Percentiles rank a stretch among this genome's conserved stretches.
phyloP scores from a whole-genome alignment of 2,888 invertebrate species.

The Hetaerina titia region DNA sequence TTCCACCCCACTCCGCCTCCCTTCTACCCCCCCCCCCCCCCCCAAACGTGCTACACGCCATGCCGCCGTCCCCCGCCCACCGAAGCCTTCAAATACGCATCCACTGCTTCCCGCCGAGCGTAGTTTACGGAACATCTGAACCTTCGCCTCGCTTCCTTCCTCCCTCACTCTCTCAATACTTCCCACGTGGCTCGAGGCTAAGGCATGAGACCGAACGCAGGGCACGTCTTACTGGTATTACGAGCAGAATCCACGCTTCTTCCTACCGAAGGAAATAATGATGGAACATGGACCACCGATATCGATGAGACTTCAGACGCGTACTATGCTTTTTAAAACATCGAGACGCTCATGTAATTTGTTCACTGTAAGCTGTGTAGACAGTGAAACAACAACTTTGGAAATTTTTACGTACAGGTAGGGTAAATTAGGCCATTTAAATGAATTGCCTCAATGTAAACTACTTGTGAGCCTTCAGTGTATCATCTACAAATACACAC shows the following conservation, averaged over 20 bases:
- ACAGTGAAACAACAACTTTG: no score
- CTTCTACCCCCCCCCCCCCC: neutral
- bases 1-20: neutral
- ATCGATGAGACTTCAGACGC: neutral
- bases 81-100: neutral
- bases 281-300: neutral
- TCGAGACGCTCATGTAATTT: no score
- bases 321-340: no score
- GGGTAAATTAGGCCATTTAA: no score
- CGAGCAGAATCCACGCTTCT: neutral
- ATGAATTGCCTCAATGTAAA: no score
- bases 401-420: no score
- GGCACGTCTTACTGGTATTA: conserved; percentile 22
- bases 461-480: no score
- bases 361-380: no score
- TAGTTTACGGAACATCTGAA: conserved; percentile 23
- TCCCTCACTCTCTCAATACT: neutral
- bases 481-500: no score
- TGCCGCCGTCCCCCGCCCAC: neutral
- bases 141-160: neutral
- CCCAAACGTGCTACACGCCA: neutral
- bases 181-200: conserved; percentile 34
- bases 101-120: neutral
- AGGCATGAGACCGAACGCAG: neutral
- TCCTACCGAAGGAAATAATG: neutral